A percentile compares a stretch with the other conserved stretches of the same genome.
Conservation (phyloP, 2,888 invertebrate genomes). For the Eupeodes luniger region DNA sequence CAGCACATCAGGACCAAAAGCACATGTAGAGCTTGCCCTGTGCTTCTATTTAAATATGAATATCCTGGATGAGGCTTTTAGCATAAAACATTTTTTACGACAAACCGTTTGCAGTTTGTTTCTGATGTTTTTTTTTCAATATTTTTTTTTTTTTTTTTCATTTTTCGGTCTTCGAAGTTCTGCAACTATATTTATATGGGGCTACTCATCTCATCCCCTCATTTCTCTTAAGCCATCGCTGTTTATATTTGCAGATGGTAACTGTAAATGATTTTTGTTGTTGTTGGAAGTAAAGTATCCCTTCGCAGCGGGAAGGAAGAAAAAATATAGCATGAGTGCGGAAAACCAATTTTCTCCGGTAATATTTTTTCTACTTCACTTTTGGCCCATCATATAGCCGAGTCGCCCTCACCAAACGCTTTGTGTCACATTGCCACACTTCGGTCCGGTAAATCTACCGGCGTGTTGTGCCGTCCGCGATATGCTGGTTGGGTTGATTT, state of each 20-base stretch:
- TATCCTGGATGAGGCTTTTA: conserved; percentile 69
- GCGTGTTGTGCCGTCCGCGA: too few species aligned
- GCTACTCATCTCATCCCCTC: conserved; percentile 43
- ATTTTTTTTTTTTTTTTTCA: background rate
- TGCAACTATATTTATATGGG: background rate
- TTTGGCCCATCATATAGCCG: conserved; percentile 24
- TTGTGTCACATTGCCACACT: conserved; percentile 63
- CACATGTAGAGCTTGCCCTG: conserved; percentile 10
- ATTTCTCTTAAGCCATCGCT: background rate
- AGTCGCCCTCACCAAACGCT: conserved; percentile 35
- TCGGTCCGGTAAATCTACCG: conserved; percentile 17
- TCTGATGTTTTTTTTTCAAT: background rate
- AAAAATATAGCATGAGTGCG: conserved; percentile 24
- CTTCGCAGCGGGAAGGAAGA: conserved; percentile 23
- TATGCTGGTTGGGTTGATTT: background rate
- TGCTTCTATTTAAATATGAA: conserved; percentile 64
- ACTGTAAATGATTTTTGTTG: conserved; percentile 72
- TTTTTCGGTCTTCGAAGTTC: background rate
- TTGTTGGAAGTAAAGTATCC: conserved; percentile 43
- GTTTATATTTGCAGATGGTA: conserved; percentile 61
- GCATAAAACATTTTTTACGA: conserved; percentile 69
- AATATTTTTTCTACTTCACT: conserved; percentile 62
- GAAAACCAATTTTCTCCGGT: conserved; percentile 73
- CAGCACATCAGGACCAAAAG: background rate
- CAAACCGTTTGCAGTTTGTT: conserved; percentile 65